Evolutionary conservation across 2,888 invertebrate genomes (phyloP).

Genomic region (Mimas tiliae): DNA sequence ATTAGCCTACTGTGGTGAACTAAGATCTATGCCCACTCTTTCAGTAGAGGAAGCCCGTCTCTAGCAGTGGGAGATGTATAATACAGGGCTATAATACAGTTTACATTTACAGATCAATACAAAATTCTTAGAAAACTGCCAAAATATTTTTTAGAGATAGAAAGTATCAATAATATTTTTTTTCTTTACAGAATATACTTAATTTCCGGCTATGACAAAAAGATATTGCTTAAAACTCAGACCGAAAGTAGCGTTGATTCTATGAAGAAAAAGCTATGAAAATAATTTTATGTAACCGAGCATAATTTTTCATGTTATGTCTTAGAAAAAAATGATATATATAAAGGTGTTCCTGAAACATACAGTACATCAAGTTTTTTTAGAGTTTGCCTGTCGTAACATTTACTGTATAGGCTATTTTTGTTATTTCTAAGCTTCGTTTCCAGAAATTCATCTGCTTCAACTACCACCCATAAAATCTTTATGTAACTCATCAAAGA

Average conservation of each 20-base stretch:
- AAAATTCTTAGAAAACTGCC: too few relatives aligned
- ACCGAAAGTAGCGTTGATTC: background rate
- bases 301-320: constrained; percentile 16
- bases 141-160: too few relatives aligned
- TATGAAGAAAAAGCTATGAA: constrained; percentile 29
- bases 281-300: constrained; percentile 16
- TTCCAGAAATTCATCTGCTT: constrained; percentile 19
- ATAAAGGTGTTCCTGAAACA: constrained; percentile 3
- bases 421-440: constrained; percentile 3
- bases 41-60: too few relatives aligned
- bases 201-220: too few relatives aligned
- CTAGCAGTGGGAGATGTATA: too few relatives aligned
- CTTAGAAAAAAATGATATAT: background rate
- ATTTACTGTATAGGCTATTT: constrained; percentile 11
- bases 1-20: too few relatives aligned
- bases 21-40: too few relatives aligned
- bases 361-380: constrained; percentile 12
- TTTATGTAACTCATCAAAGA: constrained; percentile 21
- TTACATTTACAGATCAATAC: too few relatives aligned
- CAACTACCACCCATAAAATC: constrained; percentile 7
- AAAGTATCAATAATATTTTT: too few relatives aligned
- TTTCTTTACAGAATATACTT: too few relatives aligned
- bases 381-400: background rate
- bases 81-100: background rate
- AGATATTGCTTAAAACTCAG: background rate